A percentile compares a stretch with the other conserved stretches of the same genome.
Evolutionary conservation across 1,140 invertebrate species (phyloP).

Genomic region (Camponotus vicinus): DNA sequence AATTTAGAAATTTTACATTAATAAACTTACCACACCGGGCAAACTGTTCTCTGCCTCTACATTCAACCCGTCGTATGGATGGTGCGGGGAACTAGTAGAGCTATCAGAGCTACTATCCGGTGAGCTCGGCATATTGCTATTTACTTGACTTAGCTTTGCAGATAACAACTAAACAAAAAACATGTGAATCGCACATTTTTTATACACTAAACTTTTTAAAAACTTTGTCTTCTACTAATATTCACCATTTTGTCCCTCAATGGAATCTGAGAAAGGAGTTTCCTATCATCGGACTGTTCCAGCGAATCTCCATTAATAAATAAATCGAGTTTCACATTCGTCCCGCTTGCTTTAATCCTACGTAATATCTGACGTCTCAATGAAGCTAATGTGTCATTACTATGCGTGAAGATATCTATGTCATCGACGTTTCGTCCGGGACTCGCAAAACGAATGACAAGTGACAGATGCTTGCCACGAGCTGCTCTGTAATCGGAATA

Average conservation of each 20-base stretch:
- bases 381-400: constrained; percentile 96
- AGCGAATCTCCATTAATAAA: constrained; percentile 96
- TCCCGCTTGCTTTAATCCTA: constrained; percentile 89
- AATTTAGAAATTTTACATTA: constrained; percentile 8
- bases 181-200: not conserved
- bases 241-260: constrained; percentile 96
- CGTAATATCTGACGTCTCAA: constrained; percentile 92
- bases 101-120: constrained; percentile 95
- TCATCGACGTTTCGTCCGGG: constrained; percentile 96
- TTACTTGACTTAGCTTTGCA: constrained; percentile 94
- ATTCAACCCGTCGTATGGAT: constrained; percentile 92
- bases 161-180: constrained; percentile 89
- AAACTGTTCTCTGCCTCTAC: constrained; percentile 95
- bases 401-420: constrained; percentile 96
- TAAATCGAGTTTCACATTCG: constrained; percentile 95
- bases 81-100: constrained; percentile 95
- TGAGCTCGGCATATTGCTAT: constrained; percentile 94
- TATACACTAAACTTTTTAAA: not conserved
- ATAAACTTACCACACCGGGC: constrained; percentile 94
- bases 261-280: constrained; percentile 94
- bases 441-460: constrained; percentile 96
- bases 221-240: constrained; percentile 54
- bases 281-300: constrained; percentile 95
- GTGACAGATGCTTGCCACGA: constrained; percentile 95
- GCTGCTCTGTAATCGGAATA: constrained; percentile 89